phyloP scores from a whole-genome alignment of 2,113 vertebrate species.

The Alligator mississippiensis region DNA sequence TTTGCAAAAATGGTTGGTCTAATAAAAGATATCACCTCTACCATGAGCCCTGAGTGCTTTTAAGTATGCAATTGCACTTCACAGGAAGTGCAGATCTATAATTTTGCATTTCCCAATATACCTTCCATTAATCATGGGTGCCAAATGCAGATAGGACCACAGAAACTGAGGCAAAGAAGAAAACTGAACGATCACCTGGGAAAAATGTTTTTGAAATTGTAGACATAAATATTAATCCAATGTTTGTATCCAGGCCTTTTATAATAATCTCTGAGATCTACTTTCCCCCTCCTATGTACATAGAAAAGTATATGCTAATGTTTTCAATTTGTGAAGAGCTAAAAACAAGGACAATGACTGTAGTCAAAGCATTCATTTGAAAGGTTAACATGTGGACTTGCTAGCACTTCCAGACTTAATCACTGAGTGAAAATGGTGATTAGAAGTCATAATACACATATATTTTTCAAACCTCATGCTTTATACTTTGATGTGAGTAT shows the following conservation, averaged over 20 bases:
- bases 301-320: neutral
- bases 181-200: neutral
- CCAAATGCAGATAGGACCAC: neutral
- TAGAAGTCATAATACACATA: conserved; percentile 35
- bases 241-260: neutral
- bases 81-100: too few relatives aligned
- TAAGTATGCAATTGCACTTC: too few relatives aligned
- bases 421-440: conserved; percentile 11
- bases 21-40: too few relatives aligned
- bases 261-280: neutral
- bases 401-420: conserved; percentile 6
- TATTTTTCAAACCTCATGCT: conserved; percentile 9
- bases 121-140: neutral
- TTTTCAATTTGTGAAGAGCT: conserved; percentile 5
- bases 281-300: neutral
- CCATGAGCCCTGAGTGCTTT: too few relatives aligned
- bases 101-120: neutral
- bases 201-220: neutral
- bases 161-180: neutral
- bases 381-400: neutral
- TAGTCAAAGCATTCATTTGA: neutral
- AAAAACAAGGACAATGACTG: neutral
- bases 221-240: neutral
- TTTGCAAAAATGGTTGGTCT: too few relatives aligned
- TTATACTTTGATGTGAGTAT: conserved; percentile 44